Conservation (phyloP, 2,113 vertebrate genomes). For the Melospiza georgiana region DNA sequence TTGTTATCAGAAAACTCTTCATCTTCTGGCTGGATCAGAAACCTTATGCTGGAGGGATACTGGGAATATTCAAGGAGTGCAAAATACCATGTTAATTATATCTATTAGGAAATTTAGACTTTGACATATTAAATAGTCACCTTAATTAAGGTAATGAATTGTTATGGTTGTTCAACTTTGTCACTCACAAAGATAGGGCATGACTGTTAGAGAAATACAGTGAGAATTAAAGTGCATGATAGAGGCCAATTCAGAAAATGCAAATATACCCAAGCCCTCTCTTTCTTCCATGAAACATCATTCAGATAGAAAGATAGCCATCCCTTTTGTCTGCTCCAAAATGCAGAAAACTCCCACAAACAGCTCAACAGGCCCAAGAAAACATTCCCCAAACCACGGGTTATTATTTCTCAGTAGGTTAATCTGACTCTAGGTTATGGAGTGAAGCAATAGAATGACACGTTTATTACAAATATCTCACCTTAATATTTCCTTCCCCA, state of each 20-base stretch:
- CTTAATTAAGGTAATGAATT: conserved; percentile 50
- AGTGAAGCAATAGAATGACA: not conserved
- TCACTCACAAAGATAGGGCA: conserved; percentile 10
- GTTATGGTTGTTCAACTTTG: not conserved
- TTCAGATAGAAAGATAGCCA: not conserved
- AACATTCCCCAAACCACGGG: rapidly evolving
- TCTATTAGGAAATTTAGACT: conserved; percentile 18
- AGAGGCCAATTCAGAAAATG: not conserved
- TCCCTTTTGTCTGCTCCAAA: not conserved
- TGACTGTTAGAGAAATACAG: not conserved
- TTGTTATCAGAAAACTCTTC: not conserved
- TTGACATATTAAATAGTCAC: conserved; percentile 9
- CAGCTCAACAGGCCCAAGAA: not conserved
- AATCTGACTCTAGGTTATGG: not conserved
- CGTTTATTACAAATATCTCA: not conserved
- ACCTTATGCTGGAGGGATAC: not conserved
- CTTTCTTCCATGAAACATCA: not conserved
- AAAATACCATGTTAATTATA: conserved; percentile 11
- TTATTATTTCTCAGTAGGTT: not conserved
- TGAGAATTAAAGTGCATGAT: not conserved
- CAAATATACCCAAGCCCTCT: not conserved
- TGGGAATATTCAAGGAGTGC: not conserved
- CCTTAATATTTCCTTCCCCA: not conserved
- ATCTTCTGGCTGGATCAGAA: not conserved
- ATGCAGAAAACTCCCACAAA: not conserved